These are phyloP conservation scores for Tetheella fluctuosa DNA, from an alignment of 2,888 invertebrate species.

Conservation along the genomic window DNA sequence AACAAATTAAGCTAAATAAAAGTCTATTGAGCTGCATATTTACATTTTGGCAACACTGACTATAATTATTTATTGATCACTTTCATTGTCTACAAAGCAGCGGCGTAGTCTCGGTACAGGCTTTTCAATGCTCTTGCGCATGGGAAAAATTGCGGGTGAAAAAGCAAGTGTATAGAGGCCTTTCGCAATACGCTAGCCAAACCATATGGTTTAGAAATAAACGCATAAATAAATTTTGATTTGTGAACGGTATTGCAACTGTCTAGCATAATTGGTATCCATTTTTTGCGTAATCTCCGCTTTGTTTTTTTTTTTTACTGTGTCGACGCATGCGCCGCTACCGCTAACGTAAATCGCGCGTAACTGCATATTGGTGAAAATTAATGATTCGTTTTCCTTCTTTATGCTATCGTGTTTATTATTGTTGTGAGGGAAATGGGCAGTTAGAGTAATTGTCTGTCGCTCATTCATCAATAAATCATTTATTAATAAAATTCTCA, in stretches of 20 bases:
- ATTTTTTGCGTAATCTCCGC: constrained; percentile 56
- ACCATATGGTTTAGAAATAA: constrained; percentile 40
- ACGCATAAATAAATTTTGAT: constrained; percentile 33
- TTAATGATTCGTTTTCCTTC: constrained; percentile 52
- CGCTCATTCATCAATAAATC: too few relatives aligned
- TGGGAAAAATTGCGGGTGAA: constrained; percentile 50
- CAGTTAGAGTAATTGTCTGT: not conserved
- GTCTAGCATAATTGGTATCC: constrained; percentile 42
- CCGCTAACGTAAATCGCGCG: constrained; percentile 48
- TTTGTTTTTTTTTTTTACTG: constrained; percentile 38
- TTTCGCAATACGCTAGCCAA: constrained; percentile 41
- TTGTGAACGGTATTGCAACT: constrained; percentile 42
- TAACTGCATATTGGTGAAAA: constrained; percentile 51
- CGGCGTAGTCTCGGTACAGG: constrained; percentile 23
- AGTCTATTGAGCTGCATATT: constrained; percentile 4
- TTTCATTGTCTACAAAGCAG: constrained; percentile 53
- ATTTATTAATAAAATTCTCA: too few relatives aligned
- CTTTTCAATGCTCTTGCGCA: constrained; percentile 38
- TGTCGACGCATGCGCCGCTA: constrained; percentile 31
- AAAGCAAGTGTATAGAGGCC: constrained; percentile 27
- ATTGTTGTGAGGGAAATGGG: constrained; percentile 6
- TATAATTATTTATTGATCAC: constrained; percentile 35
- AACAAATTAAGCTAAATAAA: constrained; percentile 20
- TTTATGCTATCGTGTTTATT: constrained; percentile 25
- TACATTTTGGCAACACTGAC: constrained; percentile 15